A percentile compares a stretch with the other conserved stretches of the same genome.
phyloP scores from a whole-genome alignment of 2,113 vertebrate species.

The Chlorodrepanis virens region DNA sequence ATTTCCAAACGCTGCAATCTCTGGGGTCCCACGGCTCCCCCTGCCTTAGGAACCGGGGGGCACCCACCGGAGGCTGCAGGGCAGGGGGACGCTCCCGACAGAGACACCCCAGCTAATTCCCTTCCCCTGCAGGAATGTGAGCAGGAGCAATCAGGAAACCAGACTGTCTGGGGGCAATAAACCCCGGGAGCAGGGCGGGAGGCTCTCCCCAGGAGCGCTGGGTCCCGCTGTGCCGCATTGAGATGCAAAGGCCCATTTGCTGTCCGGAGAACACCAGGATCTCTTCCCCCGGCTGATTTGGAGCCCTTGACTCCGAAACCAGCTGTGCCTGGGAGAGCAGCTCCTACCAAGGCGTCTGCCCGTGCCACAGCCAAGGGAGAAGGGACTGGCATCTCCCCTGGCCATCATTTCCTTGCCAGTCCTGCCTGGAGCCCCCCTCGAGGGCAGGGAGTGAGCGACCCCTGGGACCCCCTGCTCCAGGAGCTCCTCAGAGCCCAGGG shows the following conservation, averaged over 20 bases:
- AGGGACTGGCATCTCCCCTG: not conserved
- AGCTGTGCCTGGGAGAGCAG: fast-evolving
- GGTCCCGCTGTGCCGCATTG: conserved; percentile 54
- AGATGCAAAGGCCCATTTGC: conserved; percentile 27
- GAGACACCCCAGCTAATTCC: conserved; percentile 15
- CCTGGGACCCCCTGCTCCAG: not conserved
- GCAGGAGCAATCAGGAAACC: conserved; percentile 67
- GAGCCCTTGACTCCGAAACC: not conserved
- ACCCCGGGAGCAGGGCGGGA: conserved; percentile 32
- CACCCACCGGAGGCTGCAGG: not conserved
- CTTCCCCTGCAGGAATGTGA: conserved; percentile 60
- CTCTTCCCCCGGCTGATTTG: not conserved
- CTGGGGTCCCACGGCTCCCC: not conserved
- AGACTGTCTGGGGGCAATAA: conserved; percentile 73
- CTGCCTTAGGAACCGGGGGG: fast-evolving
- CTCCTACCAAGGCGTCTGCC: not conserved
- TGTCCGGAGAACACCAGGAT: not conserved
- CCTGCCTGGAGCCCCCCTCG: not conserved
- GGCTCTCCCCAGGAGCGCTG: not conserved
- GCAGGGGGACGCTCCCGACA: not conserved
- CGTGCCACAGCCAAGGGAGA: fast-evolving
- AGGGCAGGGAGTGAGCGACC: not conserved
- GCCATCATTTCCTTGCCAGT: not conserved
- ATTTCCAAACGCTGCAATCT: fast-evolving
- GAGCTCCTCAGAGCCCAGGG: not conserved